Base-by-base conservation (phyloP, 2,888 invertebrate species). In the Sycophila texana region DNA sequence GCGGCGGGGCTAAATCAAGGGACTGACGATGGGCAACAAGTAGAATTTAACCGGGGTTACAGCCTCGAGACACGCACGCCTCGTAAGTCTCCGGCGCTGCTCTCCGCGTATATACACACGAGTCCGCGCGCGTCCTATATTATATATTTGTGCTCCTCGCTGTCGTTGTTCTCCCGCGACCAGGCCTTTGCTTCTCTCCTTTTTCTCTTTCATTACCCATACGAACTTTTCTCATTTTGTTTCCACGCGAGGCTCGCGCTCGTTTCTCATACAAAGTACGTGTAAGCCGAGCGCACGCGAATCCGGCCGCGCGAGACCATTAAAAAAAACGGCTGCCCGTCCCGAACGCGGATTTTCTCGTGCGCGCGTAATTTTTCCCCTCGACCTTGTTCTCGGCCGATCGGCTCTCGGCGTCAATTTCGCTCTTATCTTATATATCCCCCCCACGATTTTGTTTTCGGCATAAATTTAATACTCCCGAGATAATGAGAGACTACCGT, bases 11-110 rank as follows among this genome's bases (percentile, higher is more conserved):
- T 89, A 90, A 90, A 90, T 90, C 89, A 89, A 86, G 20, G 49
- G 81, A 79, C 86, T 86, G 84, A 87, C 86, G 89, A 88, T 87
- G 87, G 88, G 88, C 87, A 89, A 90, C 89, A 89, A 89, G 90
- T 87, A 87, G 88, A 87, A 86, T 85, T 86, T 86, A 84, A 71
- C 51, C 83, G 83, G 83, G 87, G 85, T 90, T 90, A 90, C 89
- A 88, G 87, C 90, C 88, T 79, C 84, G 85, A 84, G 86, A 87
- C 90, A 90, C 89, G 90, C 90, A 89, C 87, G 86, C 81, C 86
- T 84, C 85, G 86, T 89, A 82, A 83, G 83, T 83, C 82, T 82
- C 80, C 61, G 5, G 13, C 20, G 68, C 14, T 47, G 57, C 53
- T 30, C 26, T 26, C 26, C 68, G 65, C 61, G 60, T 39, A 51